phyloP scores from a whole-genome alignment of 2,797 vertebrate genomes.

The Pangasius krempfi region DNA sequence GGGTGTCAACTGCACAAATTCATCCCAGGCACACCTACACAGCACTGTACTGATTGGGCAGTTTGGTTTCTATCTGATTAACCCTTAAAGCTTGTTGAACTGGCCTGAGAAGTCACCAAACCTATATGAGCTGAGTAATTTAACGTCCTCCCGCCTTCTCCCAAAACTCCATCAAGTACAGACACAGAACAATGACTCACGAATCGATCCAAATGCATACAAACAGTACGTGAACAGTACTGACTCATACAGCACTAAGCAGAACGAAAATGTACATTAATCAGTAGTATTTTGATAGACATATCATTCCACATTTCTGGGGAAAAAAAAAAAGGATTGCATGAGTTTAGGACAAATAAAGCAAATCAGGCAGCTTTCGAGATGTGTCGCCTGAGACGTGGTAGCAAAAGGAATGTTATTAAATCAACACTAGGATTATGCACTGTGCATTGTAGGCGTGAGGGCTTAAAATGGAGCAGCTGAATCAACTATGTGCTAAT shows the following conservation, averaged over 20 bases:
- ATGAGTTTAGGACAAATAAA: not conserved
- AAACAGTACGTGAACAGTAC: not conserved
- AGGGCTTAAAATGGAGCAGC: not conserved
- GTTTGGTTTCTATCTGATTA: not conserved
- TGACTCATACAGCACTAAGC: no score
- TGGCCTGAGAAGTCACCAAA: conserved; percentile 20
- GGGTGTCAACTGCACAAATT: not conserved
- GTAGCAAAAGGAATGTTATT: not conserved
- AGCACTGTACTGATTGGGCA: not conserved
- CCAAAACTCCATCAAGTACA: conserved; percentile 16
- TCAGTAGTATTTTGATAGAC: not conserved
- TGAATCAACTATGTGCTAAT: conserved; percentile 3
- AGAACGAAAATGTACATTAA: not conserved
- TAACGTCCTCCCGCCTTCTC: not conserved
- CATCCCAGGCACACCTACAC: not conserved
- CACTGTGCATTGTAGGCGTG: not conserved
- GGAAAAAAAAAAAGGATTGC: not conserved
- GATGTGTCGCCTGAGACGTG: not conserved
- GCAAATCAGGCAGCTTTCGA: not conserved
- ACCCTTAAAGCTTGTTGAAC: conserved; percentile 13
- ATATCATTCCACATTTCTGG: not conserved
- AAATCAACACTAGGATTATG: not conserved
- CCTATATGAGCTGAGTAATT: not conserved
- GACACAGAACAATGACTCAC: conserved; percentile 11
- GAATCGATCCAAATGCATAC: not conserved